These are phyloP conservation scores for Osedax frankpressi DNA, from an alignment of 2,888 invertebrate species.

Conservation along the genomic window DNA sequence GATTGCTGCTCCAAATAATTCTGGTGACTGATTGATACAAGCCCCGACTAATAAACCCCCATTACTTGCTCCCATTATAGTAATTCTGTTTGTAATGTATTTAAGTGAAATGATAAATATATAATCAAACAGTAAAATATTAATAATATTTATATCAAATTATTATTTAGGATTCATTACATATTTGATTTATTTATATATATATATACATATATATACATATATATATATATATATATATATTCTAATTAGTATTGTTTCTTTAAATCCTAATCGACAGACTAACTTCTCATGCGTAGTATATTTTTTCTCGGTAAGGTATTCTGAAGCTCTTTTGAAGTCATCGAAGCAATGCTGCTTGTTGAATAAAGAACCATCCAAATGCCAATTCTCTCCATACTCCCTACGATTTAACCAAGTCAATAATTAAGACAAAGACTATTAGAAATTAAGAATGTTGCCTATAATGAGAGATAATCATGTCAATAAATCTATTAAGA, in stretches of 20 bases:
- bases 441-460: too few relatives aligned
- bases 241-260: too few relatives aligned
- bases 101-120: background rate
- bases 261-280: too few relatives aligned
- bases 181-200: too few relatives aligned
- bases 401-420: constrained; percentile 63
- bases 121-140: background rate
- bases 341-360: constrained; percentile 97
- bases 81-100: constrained; percentile 49
- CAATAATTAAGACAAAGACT: too few relatives aligned
- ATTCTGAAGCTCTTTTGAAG: constrained; percentile 81
- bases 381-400: constrained; percentile 90
- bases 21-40: constrained; percentile 84
- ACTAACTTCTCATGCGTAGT: constrained; percentile 49
- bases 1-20: constrained; percentile 79
- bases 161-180: too few relatives aligned
- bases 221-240: too few relatives aligned
- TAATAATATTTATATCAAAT: too few relatives aligned
- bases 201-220: too few relatives aligned
- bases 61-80: constrained; percentile 88
- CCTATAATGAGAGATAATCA: too few relatives aligned
- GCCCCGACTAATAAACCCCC: constrained; percentile 91
- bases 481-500: too few relatives aligned
- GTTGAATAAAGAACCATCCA: constrained; percentile 72
- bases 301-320: constrained; percentile 66